Base-by-base conservation (phyloP, 2,888 invertebrate genomes). In the Drosophila affinis region DNA sequence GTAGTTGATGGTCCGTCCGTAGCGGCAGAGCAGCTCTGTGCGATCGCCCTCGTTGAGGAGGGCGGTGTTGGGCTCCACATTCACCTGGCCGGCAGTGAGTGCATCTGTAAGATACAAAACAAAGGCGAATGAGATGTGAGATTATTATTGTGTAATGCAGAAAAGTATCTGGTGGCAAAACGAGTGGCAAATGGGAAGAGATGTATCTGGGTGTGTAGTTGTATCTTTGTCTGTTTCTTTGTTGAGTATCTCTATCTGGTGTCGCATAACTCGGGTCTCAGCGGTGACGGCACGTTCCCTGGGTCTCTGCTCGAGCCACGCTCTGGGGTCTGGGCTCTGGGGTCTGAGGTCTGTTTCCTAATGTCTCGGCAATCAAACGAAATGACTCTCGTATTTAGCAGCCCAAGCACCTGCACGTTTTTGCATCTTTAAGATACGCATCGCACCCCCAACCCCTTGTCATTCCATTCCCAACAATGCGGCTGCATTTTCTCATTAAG, bases 11-110 rank as follows among this genome's bases (percentile, higher is more conserved):
- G 88, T 77, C 54, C 86, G 81, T 45, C 89, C 90, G 61, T 88
- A 89, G 65, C 90, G 88, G 45, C 92, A 92, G 62, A 92, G 81
- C 45, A 92, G 79, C 63, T 90, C 89, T 27, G 90, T 88, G 68
- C 84, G 87, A 78, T 91, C 89, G 71, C 92, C 91, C 78, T 91
- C 92, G 72, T 89, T 89, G 62, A 91, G 87, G 32, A 91, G 79
- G n/a, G 91, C 88, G 67, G 87, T 89, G 58, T 88, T 84, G 55
- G 92, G 92, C 75, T 91, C 89, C 32, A 90, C 89, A 72, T 90
- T 89, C 65, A 91, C 90, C 69, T 89, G 88, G 70, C 83, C 91
- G 74, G 78, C 87, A 74, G 83, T 81, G 60, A 90, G 80, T 64
- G 89, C 89, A 79, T 89, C 91, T 92, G 84, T 3, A 77, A 72